A percentile compares a stretch with the other conserved stretches of the same genome.
These are phyloP conservation scores for Cephus rjabovi DNA, from an alignment of 2,888 invertebrate species.

Conservation along the genomic window DNA sequence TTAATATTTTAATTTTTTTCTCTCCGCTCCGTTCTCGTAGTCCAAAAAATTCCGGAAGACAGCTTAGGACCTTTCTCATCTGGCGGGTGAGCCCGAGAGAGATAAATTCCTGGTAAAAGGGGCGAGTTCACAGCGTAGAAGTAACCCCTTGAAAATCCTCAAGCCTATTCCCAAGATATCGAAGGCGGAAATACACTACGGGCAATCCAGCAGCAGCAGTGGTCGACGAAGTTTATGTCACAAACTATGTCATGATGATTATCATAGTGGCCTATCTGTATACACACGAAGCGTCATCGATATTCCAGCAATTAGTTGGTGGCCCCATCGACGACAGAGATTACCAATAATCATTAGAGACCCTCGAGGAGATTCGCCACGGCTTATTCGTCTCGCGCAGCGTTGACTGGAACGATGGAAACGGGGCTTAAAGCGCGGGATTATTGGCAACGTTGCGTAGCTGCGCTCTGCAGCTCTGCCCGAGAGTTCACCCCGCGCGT, in stretches of 20 bases:
- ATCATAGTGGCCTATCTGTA: neutral
- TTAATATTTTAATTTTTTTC: neutral
- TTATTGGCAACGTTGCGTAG: slow-evolving; percentile 35
- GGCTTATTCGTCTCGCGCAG: slow-evolving; percentile 2
- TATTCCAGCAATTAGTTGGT: neutral
- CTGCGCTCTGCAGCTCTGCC: slow-evolving; percentile 17
- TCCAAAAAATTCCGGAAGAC: neutral
- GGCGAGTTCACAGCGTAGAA: neutral
- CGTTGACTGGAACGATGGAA: slow-evolving; percentile 19
- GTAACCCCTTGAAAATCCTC: neutral
- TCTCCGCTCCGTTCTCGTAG: neutral
- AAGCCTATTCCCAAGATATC: neutral
- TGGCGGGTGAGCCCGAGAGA: neutral
- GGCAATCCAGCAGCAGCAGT: neutral
- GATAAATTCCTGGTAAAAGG: neutral
- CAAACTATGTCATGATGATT: neutral
- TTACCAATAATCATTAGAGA: slow-evolving; percentile 5
- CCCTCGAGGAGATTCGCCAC: slow-evolving; percentile 1
- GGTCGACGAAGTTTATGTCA: neutral
- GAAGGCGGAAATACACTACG: neutral
- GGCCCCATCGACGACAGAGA: slow-evolving; percentile 1
- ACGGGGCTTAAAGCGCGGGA: slow-evolving; percentile 21
- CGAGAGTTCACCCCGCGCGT: slow-evolving; percentile 8
- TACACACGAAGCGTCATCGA: neutral
- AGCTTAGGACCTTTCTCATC: neutral